A percentile compares a stretch with the other conserved stretches of the same genome.
Evolutionary conservation across 1,140 invertebrate species (phyloP).

Genomic region (Macrostomum lignano): DNA sequence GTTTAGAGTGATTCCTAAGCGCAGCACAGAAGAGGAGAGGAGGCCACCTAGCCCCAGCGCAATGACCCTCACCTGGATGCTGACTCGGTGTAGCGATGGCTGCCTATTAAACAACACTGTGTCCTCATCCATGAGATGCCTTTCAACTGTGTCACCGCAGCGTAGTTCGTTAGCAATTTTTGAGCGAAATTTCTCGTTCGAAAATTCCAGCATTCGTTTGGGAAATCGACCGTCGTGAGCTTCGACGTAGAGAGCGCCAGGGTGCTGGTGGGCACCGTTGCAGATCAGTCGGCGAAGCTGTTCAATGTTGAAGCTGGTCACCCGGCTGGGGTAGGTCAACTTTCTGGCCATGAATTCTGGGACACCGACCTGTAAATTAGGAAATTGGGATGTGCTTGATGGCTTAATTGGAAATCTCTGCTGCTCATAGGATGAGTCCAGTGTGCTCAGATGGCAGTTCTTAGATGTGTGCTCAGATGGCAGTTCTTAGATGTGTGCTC

Average conservation of each 20-base stretch:
- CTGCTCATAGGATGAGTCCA: too few species aligned
- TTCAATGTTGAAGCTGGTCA: conserved; percentile 58
- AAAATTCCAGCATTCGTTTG: conserved; percentile 1
- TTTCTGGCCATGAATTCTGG: conserved; percentile 78
- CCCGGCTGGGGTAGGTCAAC: conserved; percentile 74
- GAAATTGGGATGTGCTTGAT: not conserved
- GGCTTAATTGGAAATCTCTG: not conserved
- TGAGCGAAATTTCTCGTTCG: not conserved
- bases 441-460: too few species aligned
- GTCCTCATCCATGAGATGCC: conserved; percentile 71
- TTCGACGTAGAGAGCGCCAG: conserved; percentile 65
- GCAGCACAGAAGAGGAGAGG: too few species aligned
- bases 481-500: too few species aligned
- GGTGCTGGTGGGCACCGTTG: conserved; percentile 70
- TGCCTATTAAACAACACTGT: conserved; percentile 91
- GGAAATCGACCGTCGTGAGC: conserved; percentile 16
- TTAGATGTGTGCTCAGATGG: too few species aligned
- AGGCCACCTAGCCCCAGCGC: too few species aligned
- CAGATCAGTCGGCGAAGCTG: conserved; percentile 51
- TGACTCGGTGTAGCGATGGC: conserved; percentile 85
- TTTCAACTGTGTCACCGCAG: conserved; percentile 65
- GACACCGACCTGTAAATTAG: conserved; percentile 77
- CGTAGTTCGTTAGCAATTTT: conserved; percentile 21
- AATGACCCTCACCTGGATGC: too few species aligned
- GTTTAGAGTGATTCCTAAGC: too few species aligned